Evolutionary conservation across 2,113 vertebrate species (phyloP).

Genomic region (Egretta garzetta): DNA sequence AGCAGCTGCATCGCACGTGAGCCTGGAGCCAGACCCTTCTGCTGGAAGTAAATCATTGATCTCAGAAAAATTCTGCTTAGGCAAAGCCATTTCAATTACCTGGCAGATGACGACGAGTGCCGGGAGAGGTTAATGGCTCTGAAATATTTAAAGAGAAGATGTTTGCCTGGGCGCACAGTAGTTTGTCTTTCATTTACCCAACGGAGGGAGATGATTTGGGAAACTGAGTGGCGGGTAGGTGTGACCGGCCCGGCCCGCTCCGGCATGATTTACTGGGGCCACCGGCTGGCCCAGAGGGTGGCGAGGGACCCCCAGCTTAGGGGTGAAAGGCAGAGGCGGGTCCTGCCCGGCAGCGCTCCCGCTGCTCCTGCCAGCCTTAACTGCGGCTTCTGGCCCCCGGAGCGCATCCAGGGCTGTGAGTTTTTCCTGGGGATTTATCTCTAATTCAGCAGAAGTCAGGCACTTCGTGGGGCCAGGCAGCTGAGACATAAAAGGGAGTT

Average conservation of each 20-base stretch:
- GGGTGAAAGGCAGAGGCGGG: background rate
- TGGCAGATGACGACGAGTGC: background rate
- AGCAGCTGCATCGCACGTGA: constrained; percentile 38
- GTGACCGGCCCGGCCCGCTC: fast-evolving
- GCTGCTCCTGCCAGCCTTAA: background rate
- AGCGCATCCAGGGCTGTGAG: background rate
- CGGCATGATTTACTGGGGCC: fast-evolving
- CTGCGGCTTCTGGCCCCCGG: background rate
- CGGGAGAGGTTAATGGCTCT: background rate
- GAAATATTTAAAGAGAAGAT: background rate
- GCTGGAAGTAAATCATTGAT: constrained; percentile 51
- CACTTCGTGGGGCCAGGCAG: background rate
- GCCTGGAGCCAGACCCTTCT: constrained; percentile 32
- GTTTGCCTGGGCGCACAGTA: background rate
- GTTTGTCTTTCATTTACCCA: background rate
- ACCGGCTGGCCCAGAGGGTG: fast-evolving
- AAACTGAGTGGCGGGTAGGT: background rate
- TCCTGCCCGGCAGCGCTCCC: background rate
- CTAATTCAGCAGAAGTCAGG: background rate
- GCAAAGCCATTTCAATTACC: constrained; percentile 34
- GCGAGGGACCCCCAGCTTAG: fast-evolving
- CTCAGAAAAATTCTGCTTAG: constrained; percentile 35
- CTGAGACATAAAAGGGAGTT: background rate
- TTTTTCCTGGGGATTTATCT: background rate
- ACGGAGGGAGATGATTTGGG: background rate